Percentiles rank a stretch among this genome's conserved stretches.
These are phyloP conservation scores for Pelodiscus sinensis DNA, from an alignment of 2,113 vertebrate genomes.

Conservation along the genomic window DNA sequence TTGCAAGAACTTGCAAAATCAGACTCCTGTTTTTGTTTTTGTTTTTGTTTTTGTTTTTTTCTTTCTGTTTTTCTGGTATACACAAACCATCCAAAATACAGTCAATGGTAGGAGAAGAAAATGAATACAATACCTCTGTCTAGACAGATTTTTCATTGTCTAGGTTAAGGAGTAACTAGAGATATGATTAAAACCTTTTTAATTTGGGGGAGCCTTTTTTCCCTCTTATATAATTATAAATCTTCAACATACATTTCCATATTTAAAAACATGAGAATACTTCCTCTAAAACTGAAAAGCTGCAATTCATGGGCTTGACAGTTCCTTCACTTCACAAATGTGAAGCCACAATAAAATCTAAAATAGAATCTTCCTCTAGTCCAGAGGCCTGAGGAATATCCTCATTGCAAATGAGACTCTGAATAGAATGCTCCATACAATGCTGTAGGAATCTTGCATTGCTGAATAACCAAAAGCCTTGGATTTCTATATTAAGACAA, in stretches of 20 bases:
- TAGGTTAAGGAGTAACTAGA: background rate
- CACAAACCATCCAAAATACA: rapidly evolving
- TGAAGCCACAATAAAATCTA: conserved; percentile 25
- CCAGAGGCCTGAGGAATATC: background rate
- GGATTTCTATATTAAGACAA: background rate
- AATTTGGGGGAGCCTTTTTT: background rate
- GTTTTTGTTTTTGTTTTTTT: too few relatives aligned
- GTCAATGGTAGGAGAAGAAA: background rate
- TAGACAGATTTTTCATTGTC: background rate
- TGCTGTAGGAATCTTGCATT: conserved; percentile 24
- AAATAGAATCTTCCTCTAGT: conserved; percentile 43
- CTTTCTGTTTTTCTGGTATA: background rate
- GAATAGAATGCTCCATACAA: background rate
- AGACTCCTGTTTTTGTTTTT: background rate
- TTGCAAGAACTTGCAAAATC: conserved; percentile 1
- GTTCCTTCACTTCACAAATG: conserved; percentile 18
- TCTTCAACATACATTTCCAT: background rate
- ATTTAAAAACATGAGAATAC: background rate
- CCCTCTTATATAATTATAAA: background rate
- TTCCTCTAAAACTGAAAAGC: background rate
- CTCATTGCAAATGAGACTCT: conserved; percentile 30
- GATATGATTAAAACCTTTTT: background rate
- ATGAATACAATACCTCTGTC: background rate
- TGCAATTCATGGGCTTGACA: background rate
- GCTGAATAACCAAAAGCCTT: background rate